Evolutionary conservation across 1,140 invertebrate species (phyloP), one percentile per base, ranked within the genome.

Genomic region (Drosophila willistoni): DNA sequence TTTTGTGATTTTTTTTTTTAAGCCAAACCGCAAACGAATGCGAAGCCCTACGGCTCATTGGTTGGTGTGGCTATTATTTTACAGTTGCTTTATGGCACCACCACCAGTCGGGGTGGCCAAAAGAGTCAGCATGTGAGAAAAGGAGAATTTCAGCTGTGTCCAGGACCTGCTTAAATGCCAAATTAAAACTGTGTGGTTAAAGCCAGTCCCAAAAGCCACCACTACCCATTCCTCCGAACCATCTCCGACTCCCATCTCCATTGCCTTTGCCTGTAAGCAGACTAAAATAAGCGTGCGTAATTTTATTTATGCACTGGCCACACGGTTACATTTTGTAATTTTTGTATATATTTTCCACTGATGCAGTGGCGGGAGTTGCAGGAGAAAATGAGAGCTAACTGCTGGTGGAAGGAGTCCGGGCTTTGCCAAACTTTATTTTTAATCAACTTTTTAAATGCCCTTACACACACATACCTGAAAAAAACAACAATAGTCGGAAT

Each of bases 251-350:
- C 25, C 7, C 7, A 56, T 44, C 19, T 33, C 19, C 7, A 9
- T 42, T 14, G 33, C 55, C 62, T 42, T 77, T 57, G 60, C 54
- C 80, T 90, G 84, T 89, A 89, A 89, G 84, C 84, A 89, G 84
- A 90, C 85, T 87, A 91, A 91, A 91, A 91, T 91, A 91, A 91
- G 90, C 90, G 90, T 91, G 83, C 90, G 90, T 91, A 91, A 91
- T 91, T 91, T 91, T 91, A 91, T 91, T 91, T 91, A 91, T 91
- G 83, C 80, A 81, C 77, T 36, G 68, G 87, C 42, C 74, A 81
- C 87, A 90, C 73, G 87, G 77, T 77, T 71, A 90, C 87, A 87
- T 90, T 83, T 86, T 89, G 84, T 89, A 84, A 89, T 89, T 89
- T 89, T 87, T 87, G 84, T 22, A 51, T 51, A 51, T 51, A 51